Evolutionary conservation across 2,888 invertebrate genomes (phyloP).

Genomic region (Lottia gigantea): DNA sequence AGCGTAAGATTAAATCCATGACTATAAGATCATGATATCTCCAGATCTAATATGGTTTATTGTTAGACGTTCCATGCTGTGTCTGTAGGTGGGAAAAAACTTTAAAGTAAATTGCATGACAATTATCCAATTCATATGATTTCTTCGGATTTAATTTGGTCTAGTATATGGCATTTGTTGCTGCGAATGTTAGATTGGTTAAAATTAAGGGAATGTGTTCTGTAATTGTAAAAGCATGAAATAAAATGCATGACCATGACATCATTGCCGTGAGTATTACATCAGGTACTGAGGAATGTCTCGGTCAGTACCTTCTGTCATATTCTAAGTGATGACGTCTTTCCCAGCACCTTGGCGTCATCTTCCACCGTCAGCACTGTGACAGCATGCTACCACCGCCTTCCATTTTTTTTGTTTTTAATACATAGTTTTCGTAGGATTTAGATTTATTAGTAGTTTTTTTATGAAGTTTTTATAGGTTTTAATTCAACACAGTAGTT

Average conservation of each 20-base stretch:
- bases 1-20: too few species aligned
- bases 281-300: constrained; percentile 94
- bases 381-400: constrained; percentile 6
- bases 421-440: background rate
- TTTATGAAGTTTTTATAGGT: background rate
- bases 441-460: background rate
- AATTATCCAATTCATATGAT: too few species aligned
- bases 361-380: background rate
- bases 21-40: too few species aligned
- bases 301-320: constrained; percentile 86
- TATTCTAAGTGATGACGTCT: constrained; percentile 73
- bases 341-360: constrained; percentile 26
- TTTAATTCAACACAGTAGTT: background rate
- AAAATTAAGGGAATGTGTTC: too few species aligned
- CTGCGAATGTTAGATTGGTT: too few species aligned
- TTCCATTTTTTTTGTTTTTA: background rate
- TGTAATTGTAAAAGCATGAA: too few species aligned
- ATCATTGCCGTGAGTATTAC: constrained; percentile 86
- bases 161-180: too few species aligned
- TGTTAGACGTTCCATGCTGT: too few species aligned
- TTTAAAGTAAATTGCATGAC: too few species aligned
- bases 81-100: too few species aligned
- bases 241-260: constrained; percentile 11
- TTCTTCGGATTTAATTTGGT: too few species aligned
- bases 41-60: too few species aligned